Evolutionary conservation across 1,140 invertebrate species (phyloP).

Genomic region (Polyergus mexicanus): DNA sequence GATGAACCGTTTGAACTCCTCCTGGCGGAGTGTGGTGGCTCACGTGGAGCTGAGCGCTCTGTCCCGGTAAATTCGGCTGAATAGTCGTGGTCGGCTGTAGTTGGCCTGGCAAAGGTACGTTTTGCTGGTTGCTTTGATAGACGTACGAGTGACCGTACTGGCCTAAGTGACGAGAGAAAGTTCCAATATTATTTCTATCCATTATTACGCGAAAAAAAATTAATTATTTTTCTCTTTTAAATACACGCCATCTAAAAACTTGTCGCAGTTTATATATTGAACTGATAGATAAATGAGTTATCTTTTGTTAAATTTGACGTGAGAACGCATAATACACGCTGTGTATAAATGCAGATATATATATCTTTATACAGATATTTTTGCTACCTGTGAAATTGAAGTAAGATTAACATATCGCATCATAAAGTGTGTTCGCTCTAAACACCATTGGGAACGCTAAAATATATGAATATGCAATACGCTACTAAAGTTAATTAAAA

Average conservation of each 20-base stretch:
- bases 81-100: conserved; percentile 79
- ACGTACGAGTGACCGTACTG: conserved; percentile 81
- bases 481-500: conserved; percentile 54
- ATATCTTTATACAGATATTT: not conserved
- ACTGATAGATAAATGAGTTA: not conserved
- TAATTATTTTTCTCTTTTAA: not conserved
- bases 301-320: not conserved
- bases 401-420: not conserved
- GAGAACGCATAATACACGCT: not conserved
- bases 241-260: not conserved
- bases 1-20: conserved; percentile 85
- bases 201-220: not conserved
- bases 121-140: conserved; percentile 82
- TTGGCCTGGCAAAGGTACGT: conserved; percentile 81
- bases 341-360: not conserved
- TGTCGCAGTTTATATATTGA: not conserved
- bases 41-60: conserved; percentile 84
- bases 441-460: conserved; percentile 7
- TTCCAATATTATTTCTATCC: not conserved
- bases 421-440: not conserved
- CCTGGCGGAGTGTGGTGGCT: conserved; percentile 83
- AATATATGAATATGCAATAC: conserved; percentile 39
- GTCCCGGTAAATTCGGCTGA: conserved; percentile 82
- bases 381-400: not conserved
- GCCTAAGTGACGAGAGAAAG: conserved; percentile 67